Conservation (phyloP, 2,797 vertebrate species). For the Anas bahamensis region DNA sequence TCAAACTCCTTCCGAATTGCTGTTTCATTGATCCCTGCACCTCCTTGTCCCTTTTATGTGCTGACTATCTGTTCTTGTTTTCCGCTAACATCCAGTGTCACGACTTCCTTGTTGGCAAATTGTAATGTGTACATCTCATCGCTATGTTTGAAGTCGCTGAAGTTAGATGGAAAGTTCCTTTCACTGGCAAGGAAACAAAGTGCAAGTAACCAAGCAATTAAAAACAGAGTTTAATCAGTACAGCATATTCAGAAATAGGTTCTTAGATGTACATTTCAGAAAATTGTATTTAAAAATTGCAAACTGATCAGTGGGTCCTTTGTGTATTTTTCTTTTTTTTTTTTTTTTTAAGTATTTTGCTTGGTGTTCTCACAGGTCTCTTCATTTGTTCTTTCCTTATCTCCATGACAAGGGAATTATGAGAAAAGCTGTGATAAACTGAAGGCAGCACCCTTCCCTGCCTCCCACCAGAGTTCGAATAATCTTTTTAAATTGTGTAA, state of each 20-base stretch:
- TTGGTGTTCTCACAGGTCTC: background rate
- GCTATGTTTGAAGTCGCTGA: background rate
- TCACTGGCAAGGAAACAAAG: background rate
- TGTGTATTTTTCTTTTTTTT: background rate
- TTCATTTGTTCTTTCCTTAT: background rate
- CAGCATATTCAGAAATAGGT: background rate
- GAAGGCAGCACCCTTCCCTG: background rate
- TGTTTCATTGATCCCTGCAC: background rate
- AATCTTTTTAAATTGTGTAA: background rate
- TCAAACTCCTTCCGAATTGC: background rate
- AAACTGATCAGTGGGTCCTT: background rate
- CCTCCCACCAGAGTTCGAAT: background rate
- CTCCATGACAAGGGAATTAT: background rate
- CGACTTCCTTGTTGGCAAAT: background rate
- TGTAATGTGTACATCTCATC: background rate
- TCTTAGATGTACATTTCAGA: background rate
- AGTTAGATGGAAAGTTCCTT: background rate
- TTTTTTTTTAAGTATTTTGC: background rate
- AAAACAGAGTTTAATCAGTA: background rate
- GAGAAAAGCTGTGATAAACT: background rate
- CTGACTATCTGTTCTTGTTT: background rate
- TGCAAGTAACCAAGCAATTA: background rate
- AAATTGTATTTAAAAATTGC: background rate
- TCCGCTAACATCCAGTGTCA: background rate
- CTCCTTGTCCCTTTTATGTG: background rate